phyloP scores from a whole-genome alignment of 2,113 vertebrate genomes.

The human (Homo sapiens) region GRCh38 chr11:38547001-38547500 shows the following conservation, averaged over 20 bases:
- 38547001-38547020: background rate
- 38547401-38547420: constrained; percentile 45
- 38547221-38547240: constrained; percentile 41
- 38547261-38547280: constrained; percentile 34
- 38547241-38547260: constrained; percentile 45
- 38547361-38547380: constrained; percentile 30
- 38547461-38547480: constrained; percentile 24
- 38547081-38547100: constrained; percentile 35
- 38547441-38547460: constrained; percentile 30
- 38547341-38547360: constrained; percentile 19
- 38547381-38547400: constrained; percentile 15
- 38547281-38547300: constrained; percentile 30
- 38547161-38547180: constrained; percentile 50
- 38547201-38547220: constrained; percentile 54
- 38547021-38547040: background rate
- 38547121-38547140: background rate
- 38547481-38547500: background rate
- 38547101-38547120: background rate
- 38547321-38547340: background rate
- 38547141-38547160: constrained; percentile 69
- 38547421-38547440: background rate
- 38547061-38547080: background rate
- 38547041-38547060: background rate
- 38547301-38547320: background rate
- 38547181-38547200: constrained; percentile 60